Conservation (phyloP, 2,797 vertebrate species). For the Arrhamphus sclerolepis region DNA sequence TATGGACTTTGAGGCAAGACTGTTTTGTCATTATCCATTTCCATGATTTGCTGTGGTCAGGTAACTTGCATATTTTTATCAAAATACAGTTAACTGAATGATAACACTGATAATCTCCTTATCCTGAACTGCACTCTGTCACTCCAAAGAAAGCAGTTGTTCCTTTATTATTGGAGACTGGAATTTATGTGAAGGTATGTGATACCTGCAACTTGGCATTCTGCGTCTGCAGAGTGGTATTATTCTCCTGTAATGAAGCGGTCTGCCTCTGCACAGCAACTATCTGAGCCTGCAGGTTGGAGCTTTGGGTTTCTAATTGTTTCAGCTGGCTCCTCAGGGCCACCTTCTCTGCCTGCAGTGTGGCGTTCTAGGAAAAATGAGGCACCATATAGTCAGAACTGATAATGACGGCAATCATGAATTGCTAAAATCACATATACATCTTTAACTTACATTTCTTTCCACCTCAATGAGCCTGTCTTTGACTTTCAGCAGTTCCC, state of each 20-base stretch:
- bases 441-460: slow-evolving; percentile 88
- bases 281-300: slow-evolving; percentile 96
- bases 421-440: background rate
- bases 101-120: too few species aligned
- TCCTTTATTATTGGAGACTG: background rate
- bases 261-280: slow-evolving; percentile 94
- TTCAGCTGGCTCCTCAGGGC: slow-evolving; percentile 93
- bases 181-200: background rate
- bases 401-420: background rate
- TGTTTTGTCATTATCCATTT: background rate
- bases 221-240: slow-evolving; percentile 93
- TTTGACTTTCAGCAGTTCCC: slow-evolving; percentile 95
- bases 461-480: slow-evolving; percentile 98
- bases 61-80: too few species aligned
- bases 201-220: slow-evolving; percentile 97
- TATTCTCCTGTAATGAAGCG: slow-evolving; percentile 93
- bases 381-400: background rate
- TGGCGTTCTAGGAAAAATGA: slow-evolving; percentile 88
- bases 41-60: too few species aligned
- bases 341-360: slow-evolving; percentile 96
- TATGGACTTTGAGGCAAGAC: background rate
- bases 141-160: background rate
- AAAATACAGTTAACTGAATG: too few species aligned
- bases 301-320: slow-evolving; percentile 94
- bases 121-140: too few species aligned